Percentiles rank a stretch among this genome's conserved stretches.
phyloP scores from a whole-genome alignment of 2,797 vertebrate genomes.

The Acridotheres tristis region DNA sequence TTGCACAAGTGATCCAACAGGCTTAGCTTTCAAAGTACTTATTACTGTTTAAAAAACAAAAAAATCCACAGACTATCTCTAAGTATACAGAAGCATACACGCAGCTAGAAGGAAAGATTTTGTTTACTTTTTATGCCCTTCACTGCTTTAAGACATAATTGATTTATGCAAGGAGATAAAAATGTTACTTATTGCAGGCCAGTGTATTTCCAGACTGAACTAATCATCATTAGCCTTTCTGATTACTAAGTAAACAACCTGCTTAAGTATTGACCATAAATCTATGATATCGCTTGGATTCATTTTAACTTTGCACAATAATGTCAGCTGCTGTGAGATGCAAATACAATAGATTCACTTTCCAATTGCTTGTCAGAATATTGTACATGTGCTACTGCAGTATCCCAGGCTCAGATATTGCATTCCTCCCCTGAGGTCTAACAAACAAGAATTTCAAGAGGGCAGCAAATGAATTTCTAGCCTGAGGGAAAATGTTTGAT shows the following conservation, averaged over 20 bases:
- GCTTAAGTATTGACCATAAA: neutral
- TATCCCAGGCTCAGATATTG: conserved; percentile 3
- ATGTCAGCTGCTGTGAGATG: neutral
- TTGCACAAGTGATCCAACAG: neutral
- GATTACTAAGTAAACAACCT: neutral
- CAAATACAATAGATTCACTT: neutral
- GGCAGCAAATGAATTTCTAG: conserved; percentile 40
- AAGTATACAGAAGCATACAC: neutral
- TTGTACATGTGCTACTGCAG: neutral
- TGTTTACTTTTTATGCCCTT: neutral
- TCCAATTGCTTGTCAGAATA: neutral
- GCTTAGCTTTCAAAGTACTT: neutral
- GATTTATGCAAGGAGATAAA: neutral
- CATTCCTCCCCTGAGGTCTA: neutral
- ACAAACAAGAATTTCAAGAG: conserved; percentile 39
- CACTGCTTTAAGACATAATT: neutral
- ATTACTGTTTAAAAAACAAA: neutral
- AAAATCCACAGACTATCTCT: neutral
- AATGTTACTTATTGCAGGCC: neutral
- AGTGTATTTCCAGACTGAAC: neutral
- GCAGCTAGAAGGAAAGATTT: neutral
- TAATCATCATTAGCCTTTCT: neutral
- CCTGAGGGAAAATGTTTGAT: conserved; percentile 29
- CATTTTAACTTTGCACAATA: neutral
- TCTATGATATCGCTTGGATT: neutral